Percentiles rank a stretch among this genome's conserved stretches.
Conservation (phyloP, 2,797 vertebrate genomes). For the Propithecus deckenii region DNA sequence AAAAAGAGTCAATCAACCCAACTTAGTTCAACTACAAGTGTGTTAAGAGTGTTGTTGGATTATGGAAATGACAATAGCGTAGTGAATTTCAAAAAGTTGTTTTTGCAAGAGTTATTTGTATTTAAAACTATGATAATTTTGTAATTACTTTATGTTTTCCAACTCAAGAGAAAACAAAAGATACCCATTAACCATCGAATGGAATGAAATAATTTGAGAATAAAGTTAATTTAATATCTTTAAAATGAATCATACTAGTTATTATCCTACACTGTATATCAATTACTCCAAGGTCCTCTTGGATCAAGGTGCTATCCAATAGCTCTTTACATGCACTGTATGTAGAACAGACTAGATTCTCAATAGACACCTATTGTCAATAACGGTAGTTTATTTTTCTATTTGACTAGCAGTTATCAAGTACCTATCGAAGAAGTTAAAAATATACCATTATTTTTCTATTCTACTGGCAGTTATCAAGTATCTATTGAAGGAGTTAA, state of each 20-base stretch:
- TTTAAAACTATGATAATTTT: neutral
- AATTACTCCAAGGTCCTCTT: neutral
- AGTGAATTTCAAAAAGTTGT: neutral
- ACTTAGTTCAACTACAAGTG: neutral
- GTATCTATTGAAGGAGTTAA: neutral
- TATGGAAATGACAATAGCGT: neutral
- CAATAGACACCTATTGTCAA: neutral
- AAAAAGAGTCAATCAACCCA: neutral
- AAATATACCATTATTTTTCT: neutral
- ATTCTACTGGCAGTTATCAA: neutral
- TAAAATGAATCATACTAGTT: neutral
- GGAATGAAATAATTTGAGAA: neutral
- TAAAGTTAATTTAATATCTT: neutral
- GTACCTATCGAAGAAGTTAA: neutral
- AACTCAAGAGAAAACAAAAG: neutral
- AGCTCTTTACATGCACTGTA: neutral
- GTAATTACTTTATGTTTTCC: neutral
- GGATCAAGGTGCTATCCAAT: rapidly evolving
- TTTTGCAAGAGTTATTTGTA: neutral
- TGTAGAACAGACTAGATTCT: neutral
- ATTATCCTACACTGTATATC: neutral
- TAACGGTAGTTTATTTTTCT: neutral
- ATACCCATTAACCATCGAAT: neutral
- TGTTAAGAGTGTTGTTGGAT: neutral
- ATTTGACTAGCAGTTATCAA: neutral